Evolutionary conservation across 2,888 invertebrate species (phyloP), one percentile per base, ranked within the genome.

Genomic region (Phalera bucephala): DNA sequence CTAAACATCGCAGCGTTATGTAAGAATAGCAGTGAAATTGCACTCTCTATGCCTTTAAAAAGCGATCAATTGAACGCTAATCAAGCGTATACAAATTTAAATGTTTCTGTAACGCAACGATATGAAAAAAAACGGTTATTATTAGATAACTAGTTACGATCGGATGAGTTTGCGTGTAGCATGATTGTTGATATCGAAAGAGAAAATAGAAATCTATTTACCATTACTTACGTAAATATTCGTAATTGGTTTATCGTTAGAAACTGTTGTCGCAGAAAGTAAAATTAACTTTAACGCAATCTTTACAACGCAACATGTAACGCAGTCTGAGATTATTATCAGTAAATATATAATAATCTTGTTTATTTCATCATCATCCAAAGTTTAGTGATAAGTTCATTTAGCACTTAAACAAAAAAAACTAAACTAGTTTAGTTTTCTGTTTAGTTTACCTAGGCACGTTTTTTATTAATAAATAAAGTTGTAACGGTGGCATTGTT

Each of bases 111-210:
- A 33, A 22, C 27, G 15, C 10, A 19, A 32, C 7, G 22, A 6
- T 12, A 15, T 15, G 9, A 15, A 28, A 9, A 28, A 41, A 27
- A 36, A 33, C 15, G 3, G 12, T 10, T 30, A 31, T 10, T 30
- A 31, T 40, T 37, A 33, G 20, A 28, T 33, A 43, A 42, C 26
- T 29, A 31, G 49, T 51, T 36, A 45, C 52, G 42, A 43, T 52
- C 59, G 42, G 41, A 52, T 57, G 64, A 54, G 46, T 51, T 68
- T 42, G 72, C 77, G 71, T 75, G 75, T 55, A 62, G 50, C 61
- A 67, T 62, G 65, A 59, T 52, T 52, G 48, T 37, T 61, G 66
- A 64, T 68, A 64, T 64, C 49, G 71, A 80, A 72, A 78, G 73
- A 70, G 78, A 82, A 79, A 81, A 64, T 31, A 22, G 36, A 42